These are phyloP conservation scores for Opisthograptis luteolata DNA, from an alignment of 2,888 invertebrate genomes.

Conservation along the genomic window DNA sequence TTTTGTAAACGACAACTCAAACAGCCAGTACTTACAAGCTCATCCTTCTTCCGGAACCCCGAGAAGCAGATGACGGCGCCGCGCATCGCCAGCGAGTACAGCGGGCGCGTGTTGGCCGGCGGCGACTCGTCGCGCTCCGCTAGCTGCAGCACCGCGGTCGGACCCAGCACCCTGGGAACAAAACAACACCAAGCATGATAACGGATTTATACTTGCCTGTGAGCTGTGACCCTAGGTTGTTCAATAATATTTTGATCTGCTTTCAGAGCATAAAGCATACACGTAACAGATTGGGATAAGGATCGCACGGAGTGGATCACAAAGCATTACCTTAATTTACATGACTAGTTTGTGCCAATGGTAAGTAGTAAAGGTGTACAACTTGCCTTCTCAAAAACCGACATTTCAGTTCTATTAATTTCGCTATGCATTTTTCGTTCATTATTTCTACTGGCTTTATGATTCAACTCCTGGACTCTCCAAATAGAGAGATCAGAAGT, in stretches of 20 bases:
- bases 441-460: background rate
- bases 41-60: conserved; percentile 94
- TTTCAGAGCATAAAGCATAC: no score
- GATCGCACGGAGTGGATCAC: no score
- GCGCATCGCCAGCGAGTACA: conserved; percentile 94
- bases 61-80: conserved; percentile 96
- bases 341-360: no score
- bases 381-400: conserved; percentile 21
- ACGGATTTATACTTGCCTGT: no score
- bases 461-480: conserved; percentile 10
- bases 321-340: no score
- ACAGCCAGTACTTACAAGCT: conserved; percentile 87
- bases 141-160: conserved; percentile 91
- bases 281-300: no score
- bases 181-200: no score
- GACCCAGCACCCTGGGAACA: conserved; percentile 88
- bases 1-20: background rate
- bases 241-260: no score
- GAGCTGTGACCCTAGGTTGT: no score
- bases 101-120: conserved; percentile 89
- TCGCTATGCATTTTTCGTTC: conserved; percentile 21
- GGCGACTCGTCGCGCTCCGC: conserved; percentile 89
- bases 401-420: conserved; percentile 14
- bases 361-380: background rate
- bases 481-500: conserved; percentile 15